Conservation (phyloP, 2,888 invertebrate genomes). For the Cylindroiulus punctatus region DNA sequence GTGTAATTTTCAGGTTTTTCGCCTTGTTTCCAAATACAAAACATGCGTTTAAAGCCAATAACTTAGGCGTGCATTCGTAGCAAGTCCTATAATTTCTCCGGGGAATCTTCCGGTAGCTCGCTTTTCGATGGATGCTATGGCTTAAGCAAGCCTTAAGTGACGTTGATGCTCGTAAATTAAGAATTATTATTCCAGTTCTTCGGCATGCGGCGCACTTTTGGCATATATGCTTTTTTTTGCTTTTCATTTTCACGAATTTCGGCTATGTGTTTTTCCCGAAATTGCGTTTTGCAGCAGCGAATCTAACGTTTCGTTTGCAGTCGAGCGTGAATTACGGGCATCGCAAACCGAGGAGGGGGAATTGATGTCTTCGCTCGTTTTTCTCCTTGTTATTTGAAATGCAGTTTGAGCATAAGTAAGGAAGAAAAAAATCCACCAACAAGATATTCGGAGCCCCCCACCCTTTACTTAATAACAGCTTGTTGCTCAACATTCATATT, state of each 20-base stretch:
- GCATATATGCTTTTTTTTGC: not conserved
- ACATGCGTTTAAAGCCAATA: too few species aligned
- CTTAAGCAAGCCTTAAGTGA: not conserved
- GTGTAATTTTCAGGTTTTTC: too few species aligned
- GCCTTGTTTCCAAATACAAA: too few species aligned
- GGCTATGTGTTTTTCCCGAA: not conserved
- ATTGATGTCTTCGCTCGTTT: conserved; percentile 29
- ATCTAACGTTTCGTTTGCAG: not conserved
- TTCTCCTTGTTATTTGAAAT: conserved; percentile 11
- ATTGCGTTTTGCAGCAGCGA: not conserved
- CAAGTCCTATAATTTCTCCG: too few species aligned
- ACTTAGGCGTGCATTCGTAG: too few species aligned
- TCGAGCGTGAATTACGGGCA: conserved; percentile 20
- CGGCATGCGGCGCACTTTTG: not conserved
- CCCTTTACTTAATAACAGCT: conserved; percentile 33
- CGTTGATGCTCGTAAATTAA: not conserved
- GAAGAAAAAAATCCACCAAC: not conserved
- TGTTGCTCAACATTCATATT: conserved; percentile 42
- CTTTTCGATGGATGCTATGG: not conserved
- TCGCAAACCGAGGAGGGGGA: conserved; percentile 13
- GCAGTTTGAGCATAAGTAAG: not conserved
- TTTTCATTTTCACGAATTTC: not conserved
- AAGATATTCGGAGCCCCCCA: not conserved
- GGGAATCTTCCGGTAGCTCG: not conserved
- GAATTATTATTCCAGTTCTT: not conserved